Base-by-base conservation (phyloP, 2,113 vertebrate genomes). In the Zapus hudsonius region DNA sequence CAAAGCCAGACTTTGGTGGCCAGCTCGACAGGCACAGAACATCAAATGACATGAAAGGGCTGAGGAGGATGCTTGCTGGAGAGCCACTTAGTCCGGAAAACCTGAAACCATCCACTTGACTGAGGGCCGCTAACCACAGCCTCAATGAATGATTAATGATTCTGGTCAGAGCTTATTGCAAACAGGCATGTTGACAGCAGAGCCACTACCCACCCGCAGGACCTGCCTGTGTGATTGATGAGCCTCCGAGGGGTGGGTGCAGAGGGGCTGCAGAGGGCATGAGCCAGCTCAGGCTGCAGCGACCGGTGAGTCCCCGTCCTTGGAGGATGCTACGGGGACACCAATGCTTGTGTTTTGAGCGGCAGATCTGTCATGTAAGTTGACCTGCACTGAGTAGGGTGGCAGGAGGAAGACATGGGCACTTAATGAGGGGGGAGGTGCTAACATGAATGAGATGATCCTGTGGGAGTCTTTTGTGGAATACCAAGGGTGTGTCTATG, bases 111-210 rank as follows among this genome's bases (percentile, higher is more conserved):
- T 74, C 89, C 80, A 57, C 92, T 97, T 95, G 95, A 97, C 96
- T 93, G 90, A 93, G 79, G 82, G 55, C 70, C 44, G 92, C 96
- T 96, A 96, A 97, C 94, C 97, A 96, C 97, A 97, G 96, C 93
- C 96, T 61, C 90, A 6, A 29, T 88, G 96, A 95, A 96, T 97
- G 97, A 98, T 98, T 97, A 97, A 96, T 96, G 97, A 98, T 97
- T 97, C 96, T 91, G 96, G 95, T 96, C 91, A 83, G 97, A 95
- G 97, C 94, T 95, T 97, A 97, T 97, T 98, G 97, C 97, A 97
- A 97, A 97, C 97, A 97, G 96, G 96, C 96, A 98, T 95, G 92
- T n/a, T 97, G 98, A 97, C 98, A 97, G 91, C 93, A 97, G 92
- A 96, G 97, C 97, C 96, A 96, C 92, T 74, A 78, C 72, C 83